Conservation (phyloP, 2,888 invertebrate genomes). For the Anorthoa munda region DNA sequence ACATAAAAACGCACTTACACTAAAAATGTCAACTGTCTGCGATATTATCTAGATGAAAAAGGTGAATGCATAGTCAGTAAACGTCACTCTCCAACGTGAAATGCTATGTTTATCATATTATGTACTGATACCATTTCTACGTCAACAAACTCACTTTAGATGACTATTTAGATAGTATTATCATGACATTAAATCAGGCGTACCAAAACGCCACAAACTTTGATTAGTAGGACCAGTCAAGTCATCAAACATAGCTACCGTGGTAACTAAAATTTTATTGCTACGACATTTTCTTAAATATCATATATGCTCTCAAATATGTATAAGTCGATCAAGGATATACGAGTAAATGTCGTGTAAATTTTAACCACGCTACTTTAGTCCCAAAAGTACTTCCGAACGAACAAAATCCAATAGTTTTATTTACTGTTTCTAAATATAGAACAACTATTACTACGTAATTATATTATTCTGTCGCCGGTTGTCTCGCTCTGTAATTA, state of each 20-base stretch:
- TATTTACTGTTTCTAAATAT: constrained; percentile 8
- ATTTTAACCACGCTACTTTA: background rate
- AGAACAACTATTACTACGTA: constrained; percentile 28
- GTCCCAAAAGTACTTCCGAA: background rate
- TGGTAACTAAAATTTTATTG: background rate
- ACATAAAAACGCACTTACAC: background rate
- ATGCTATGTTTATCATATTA: constrained; percentile 15
- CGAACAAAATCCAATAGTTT: background rate
- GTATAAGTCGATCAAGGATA: background rate
- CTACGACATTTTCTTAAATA: background rate
- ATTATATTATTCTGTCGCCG: constrained; percentile 21
- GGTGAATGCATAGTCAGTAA: constrained; percentile 13
- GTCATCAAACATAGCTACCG: background rate
- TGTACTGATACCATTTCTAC: constrained; percentile 2
- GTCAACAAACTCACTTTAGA: constrained; percentile 23
- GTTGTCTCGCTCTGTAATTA: constrained; percentile 37
- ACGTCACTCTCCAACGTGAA: constrained; percentile 1
- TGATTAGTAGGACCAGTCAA: background rate
- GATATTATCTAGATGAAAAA: constrained; percentile 34
- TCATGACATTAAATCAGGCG: background rate
- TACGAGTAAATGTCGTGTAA: background rate
- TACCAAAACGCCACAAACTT: constrained; percentile 9
- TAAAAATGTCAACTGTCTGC: constrained; percentile 30
- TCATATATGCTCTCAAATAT: background rate
- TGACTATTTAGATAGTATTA: constrained; percentile 15